These are phyloP conservation scores for Dendronephthya gigantea DNA, from an alignment of 64 coral and sea anemone genomes.

Conservation along the genomic window DNA sequence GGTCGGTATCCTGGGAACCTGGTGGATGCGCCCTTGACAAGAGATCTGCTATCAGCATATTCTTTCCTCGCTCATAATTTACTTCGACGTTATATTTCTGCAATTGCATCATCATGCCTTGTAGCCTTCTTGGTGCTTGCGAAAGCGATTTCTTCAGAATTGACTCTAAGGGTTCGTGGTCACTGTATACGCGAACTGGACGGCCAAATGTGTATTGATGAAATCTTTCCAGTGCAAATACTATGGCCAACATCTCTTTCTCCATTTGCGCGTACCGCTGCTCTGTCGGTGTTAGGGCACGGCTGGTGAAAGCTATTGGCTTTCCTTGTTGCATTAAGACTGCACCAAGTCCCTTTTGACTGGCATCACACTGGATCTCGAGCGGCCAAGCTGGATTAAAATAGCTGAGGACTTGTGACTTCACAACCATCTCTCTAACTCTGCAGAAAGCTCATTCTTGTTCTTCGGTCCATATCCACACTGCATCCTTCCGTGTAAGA, in stretches of 20 bases:
- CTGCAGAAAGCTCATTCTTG: conserved; percentile 35
- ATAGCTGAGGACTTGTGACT: conserved; percentile 41
- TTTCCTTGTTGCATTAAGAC: conserved; percentile 50
- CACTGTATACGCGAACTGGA: background rate
- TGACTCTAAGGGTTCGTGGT: background rate
- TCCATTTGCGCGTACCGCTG: no score
- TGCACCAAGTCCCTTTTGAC: conserved; percentile 62
- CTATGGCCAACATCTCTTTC: conserved; percentile 9
- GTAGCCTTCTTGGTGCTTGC: no score
- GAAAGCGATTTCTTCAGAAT: no score
- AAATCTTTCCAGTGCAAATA: background rate
- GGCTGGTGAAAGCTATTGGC: conserved; percentile 56
- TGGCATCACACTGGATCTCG: conserved; percentile 57
- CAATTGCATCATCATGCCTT: no score
- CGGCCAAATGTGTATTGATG: background rate
- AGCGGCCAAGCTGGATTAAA: conserved; percentile 39
- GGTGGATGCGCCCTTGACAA: background rate
- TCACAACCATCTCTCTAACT: conserved; percentile 36
- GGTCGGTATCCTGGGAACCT: background rate
- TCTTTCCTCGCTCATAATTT: no score
- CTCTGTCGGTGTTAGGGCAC: conserved; percentile 41
- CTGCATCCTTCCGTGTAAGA: conserved; percentile 56
- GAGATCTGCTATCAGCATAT: background rate
- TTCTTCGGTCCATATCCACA: conserved; percentile 49
- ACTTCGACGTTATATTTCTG: no score